Base-by-base conservation (phyloP, 2,888 invertebrate genomes). In the Melanophora roralis region DNA sequence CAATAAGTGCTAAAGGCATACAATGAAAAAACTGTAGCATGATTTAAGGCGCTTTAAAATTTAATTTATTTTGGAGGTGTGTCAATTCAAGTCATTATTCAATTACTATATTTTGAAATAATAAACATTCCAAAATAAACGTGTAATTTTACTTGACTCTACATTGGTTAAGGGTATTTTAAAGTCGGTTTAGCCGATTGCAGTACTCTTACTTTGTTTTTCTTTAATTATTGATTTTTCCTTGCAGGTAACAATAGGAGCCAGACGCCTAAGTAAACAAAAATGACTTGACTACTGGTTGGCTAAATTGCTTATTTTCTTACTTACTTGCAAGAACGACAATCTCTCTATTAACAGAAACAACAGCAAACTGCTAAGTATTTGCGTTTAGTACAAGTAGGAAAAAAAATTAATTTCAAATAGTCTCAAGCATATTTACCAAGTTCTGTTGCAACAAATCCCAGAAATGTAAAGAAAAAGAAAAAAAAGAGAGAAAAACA, bases 391-490 rank as follows among this genome's bases (percentile, higher is more conserved):
- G 34, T 67, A 32, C 21, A 38, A 51, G 36, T 34, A 3, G 43
- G 9, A 19, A 21, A 62, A 32, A 69, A 43, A 62, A 51, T 47
- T 62, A 16, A 76, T 67, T 51, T 47, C 40, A 72, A 71, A 77
- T 64, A 72, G 87, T 86, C 86, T 87, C 87, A 86, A 86, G 83
- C 74, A 84, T 87, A 86, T 86, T 85, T 86, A 83, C 75, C 65
- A 82, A 85, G 83, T 79, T 6, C 12, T 6, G 2, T 53, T 16
- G 3, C 12, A n/a, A 40, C 38, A 40, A 12, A 11, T 8, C n/a
- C 19, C 82, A n/a, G n/a, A n/a, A n/a, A n/a, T n/a, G n/a, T 83
- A 85, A 84, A 74, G 23, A n/a, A 72, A 19, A 59, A 19, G 14
- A 11, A 2, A 34, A 49, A 12, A 53, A 23, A 73, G 79, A 49